Base-by-base conservation (phyloP, 2,113 vertebrate genomes). In the Petrocephalus microphthalmus region DNA sequence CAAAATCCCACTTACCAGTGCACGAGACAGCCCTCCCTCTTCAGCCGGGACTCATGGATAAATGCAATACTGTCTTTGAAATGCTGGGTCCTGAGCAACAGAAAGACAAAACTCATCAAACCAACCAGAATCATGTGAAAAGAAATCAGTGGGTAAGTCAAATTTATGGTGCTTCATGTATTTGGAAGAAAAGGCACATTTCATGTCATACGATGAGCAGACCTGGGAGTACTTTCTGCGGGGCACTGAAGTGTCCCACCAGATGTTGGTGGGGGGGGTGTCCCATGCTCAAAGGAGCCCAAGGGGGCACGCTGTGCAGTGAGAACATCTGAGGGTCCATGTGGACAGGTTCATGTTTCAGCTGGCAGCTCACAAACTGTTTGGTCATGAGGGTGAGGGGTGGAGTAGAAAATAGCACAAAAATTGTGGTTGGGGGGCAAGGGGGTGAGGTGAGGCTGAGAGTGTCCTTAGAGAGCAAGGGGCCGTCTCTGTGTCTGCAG, bases 1-100 rank as follows among this genome's bases (percentile, higher is more conserved):
- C 19, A 52, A 29, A 84, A n/a, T 57, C n/a, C 25, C 49, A 86
- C 89, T 89, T 95, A 96, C 95, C 96, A 96, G 88, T 97, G 96
- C 64, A 96, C 96, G 1, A 97, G 94, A 87, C 95, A 96, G 92
- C 95, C 93, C 90, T 96, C 94, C 8, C 96, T 94, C 54, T 88
- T 89, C 51, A 96, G 95, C 0, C 96, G 93, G 91, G 95, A 96
- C 60, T 96, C 95, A 6, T 96, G 96, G 90, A 96, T 96, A 89
- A 96, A 96, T 52, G 94, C 91, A 88, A 96, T 96, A 84, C 96
- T 96, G 89, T 95, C 95, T 92, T 95, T 96, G 91, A 96, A 96
- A 93, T 96, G 95, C 90, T 95, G 95, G 89, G 93, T 93, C 91
- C 95, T 97, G 25, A 22, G 25, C 49, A 7, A 52, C 45, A 29